Evolutionary conservation across 2,888 invertebrate genomes (phyloP), one percentile per base, ranked within the genome.

Genomic region (Notocelia uddmanniana): DNA sequence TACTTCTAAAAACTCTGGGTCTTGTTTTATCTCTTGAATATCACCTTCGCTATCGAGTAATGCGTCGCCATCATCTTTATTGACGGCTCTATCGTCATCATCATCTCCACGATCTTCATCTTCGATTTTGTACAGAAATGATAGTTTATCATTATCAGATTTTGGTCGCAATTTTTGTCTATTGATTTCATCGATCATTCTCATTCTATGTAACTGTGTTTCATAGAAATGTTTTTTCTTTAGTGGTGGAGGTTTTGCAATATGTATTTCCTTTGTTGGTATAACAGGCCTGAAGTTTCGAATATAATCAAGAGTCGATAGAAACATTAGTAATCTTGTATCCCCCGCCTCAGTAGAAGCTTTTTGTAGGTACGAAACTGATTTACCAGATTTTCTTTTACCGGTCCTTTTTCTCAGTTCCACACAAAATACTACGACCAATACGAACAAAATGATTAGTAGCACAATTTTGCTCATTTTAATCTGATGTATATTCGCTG

Each of bases 201-300:
- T 41, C 41, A 59, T 23, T n/a, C 21, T 21, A 10, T 59, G 10
- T n/a, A 59, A 5, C n/a, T 59, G 59, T 11, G n/a, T 15, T 2
- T 59, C 59, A 9, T 45, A 45, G 9, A 59, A 59, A 0, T n/a
- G 6, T 45, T 41, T 23, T 23, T 59, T 59, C n/a, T 59, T 15
- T 2, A 21, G 23, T n/a, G 8, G 45, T 6, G 45, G 15, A 1
- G 45, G 45, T 13, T 45, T 8, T 8, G 45, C 1, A 6, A n/a
- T 45, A 8, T n/a, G 8, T n/a, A n/a, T n/a, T n/a, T 45, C 45
- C 5, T 45, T 45, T 45, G 45, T 6, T 45, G 45, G n/a, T n/a
- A 41, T 41, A 5, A 15, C n/a, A 45, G 13, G 13, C 5, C n/a
- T 15, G 8, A n/a, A n/a, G 6, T 45, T 45, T n/a, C 8, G 15